These are phyloP conservation scores for Mesocentrotus franciscanus DNA, from an alignment of 53 echinoderm and acorn worm species.

Conservation along the genomic window DNA sequence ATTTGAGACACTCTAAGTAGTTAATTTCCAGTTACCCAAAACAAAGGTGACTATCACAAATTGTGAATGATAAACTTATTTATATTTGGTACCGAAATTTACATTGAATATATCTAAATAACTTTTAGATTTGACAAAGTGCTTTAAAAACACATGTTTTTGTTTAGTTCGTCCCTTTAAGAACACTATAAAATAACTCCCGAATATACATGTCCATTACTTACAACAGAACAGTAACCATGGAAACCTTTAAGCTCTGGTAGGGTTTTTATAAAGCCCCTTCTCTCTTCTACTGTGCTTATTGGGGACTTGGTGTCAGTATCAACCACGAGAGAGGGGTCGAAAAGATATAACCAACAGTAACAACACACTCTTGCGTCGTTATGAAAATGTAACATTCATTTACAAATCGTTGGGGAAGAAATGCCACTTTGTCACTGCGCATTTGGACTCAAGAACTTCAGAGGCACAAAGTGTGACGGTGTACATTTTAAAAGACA, in stretches of 20 bases:
- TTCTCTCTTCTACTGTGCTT: neutral
- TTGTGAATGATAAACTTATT: neutral
- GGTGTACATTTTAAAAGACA: neutral
- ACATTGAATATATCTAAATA: neutral
- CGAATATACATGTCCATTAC: neutral
- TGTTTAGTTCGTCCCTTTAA: neutral
- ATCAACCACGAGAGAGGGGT: neutral
- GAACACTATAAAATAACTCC: neutral
- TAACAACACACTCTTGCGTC: neutral
- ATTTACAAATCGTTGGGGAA: neutral
- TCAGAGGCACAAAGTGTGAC: neutral
- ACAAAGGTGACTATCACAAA: neutral
- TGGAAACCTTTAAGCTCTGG: neutral
- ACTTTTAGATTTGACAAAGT: neutral
- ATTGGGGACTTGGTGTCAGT: neutral
- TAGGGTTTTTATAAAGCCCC: neutral
- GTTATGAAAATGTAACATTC: neutral
- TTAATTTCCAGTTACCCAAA: neutral
- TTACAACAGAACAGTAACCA: neutral
- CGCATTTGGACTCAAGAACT: neutral
- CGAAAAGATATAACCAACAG: neutral
- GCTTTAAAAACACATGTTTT: neutral
- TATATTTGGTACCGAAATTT: neutral
- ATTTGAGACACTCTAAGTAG: neutral
- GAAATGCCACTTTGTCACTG: neutral